Base-by-base conservation (phyloP, 2,113 vertebrate species). In the Ctenomys sociabilis region DNA sequence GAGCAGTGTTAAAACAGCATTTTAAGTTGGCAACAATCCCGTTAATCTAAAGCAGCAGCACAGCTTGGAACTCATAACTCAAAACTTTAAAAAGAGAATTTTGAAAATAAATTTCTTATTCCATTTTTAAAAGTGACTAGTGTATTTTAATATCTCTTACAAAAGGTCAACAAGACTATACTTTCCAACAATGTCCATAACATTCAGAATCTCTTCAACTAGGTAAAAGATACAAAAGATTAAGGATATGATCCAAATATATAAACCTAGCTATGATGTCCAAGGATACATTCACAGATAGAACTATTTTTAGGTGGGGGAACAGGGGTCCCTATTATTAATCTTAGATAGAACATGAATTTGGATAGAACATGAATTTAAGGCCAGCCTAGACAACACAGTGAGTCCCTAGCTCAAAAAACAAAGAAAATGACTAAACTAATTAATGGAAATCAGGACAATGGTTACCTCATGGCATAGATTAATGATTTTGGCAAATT, bases 81-180 rank as follows among this genome's bases (percentile, higher is more conserved):
- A n/a, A n/a, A n/a, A n/a, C n/a, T n/a, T n/a, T n/a, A n/a, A n/a
- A n/a, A n/a, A n/a, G n/a, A n/a, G n/a, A n/a, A 94, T 86, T 91
- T 94, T 73, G 59, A 90, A 90, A 95, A 57, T 70, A 94, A 75
- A 93, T 37, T 80, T 88, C 75, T 49, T 45, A 49, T 52, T 93
- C 57, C 28, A 91, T 81, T 87, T 87, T 95, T 90, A 49, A 81
- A 92, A 35, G 7, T 91, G 82, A 28, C 43, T 57, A 81, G 64
- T 95, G 61, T 52, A 91, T 90, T 90, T 96, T 94, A 93, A 22
- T 70, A 45, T 35, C 72, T 81, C 94, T 96, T 85, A 85, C 14
- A 92, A 92, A 95, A 78, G 26, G 3, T 75, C 37, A 90, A 59
- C 26, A 77, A 32, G 24, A 70, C 86, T 89, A 83, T n/a, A 92